Conservation (phyloP, 2,113 vertebrate species). For the Passer montanus region DNA sequence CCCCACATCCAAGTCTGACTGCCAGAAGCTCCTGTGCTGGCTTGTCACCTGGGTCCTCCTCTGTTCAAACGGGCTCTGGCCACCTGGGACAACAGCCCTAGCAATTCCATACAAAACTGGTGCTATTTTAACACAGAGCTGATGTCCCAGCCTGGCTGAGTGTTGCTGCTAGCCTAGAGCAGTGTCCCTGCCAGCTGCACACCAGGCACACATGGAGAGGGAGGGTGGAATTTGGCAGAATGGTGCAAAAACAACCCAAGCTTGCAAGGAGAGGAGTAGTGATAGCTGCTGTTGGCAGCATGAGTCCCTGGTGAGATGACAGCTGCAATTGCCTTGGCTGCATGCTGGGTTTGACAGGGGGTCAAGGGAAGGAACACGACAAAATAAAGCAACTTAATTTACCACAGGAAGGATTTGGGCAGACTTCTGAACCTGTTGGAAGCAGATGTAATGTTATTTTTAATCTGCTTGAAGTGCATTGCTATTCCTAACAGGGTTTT, state of each 20-base stretch:
- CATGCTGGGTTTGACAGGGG: neutral
- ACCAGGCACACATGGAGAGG: neutral
- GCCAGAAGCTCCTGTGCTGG: conserved; percentile 8
- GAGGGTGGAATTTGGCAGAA: neutral
- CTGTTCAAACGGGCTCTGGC: neutral
- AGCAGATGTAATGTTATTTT: conserved; percentile 20
- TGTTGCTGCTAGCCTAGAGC: neutral
- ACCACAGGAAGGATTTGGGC: neutral
- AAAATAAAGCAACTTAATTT: conserved; percentile 15
- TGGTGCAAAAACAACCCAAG: neutral
- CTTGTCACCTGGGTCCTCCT: conserved; percentile 34
- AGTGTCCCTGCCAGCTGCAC: neutral
- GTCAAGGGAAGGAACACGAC: neutral
- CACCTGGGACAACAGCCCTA: neutral
- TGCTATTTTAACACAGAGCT: neutral
- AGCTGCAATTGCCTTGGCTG: conserved; percentile 12
- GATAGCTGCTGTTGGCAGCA: neutral
- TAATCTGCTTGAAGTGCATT: neutral
- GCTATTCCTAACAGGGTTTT: neutral
- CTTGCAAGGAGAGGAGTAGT: neutral
- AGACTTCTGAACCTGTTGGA: conserved; percentile 2
- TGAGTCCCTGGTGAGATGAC: neutral
- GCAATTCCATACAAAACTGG: neutral
- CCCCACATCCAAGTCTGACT: neutral
- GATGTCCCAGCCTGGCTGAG: neutral